phyloP scores from a whole-genome alignment of 2,888 invertebrate genomes.

The Zhengitettix transpicula region DNA sequence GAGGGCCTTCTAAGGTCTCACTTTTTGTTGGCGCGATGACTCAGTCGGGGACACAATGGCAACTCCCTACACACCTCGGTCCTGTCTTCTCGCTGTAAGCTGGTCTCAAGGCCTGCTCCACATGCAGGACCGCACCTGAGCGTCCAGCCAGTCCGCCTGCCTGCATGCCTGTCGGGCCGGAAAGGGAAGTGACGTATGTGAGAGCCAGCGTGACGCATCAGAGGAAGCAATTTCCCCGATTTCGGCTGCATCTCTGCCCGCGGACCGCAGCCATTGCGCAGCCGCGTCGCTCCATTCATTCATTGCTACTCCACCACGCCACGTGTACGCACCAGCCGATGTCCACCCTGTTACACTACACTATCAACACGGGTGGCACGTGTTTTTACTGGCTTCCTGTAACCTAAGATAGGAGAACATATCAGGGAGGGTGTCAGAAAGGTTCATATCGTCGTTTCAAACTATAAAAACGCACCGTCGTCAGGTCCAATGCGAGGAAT shows the following conservation, averaged over 20 bases:
- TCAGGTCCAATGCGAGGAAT: too few relatives aligned
- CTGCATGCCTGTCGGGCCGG: neutral
- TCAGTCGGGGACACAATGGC: neutral
- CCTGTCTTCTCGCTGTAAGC: neutral
- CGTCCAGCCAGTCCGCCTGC: neutral
- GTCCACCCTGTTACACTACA: too few relatives aligned
- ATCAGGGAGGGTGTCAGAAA: too few relatives aligned
- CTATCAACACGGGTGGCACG: too few relatives aligned
- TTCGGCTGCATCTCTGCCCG: conserved; percentile 2
- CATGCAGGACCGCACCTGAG: neutral
- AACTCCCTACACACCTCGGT: neutral
- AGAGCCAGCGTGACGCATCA: conserved; percentile 4
- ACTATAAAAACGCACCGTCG: too few relatives aligned
- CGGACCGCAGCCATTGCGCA: neutral
- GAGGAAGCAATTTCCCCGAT: conserved; percentile 6
- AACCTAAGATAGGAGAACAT: too few relatives aligned
- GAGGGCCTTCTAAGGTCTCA: neutral
- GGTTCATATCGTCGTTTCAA: too few relatives aligned
- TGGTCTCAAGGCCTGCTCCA: neutral
- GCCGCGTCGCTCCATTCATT: too few relatives aligned
- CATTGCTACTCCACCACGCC: too few relatives aligned
- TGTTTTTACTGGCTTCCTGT: too few relatives aligned
- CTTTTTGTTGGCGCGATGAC: neutral
- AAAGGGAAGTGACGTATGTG: conserved; percentile 9
- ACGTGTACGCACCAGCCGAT: too few relatives aligned